These are phyloP conservation scores for Sylvia borin DNA, from an alignment of 2,797 vertebrate genomes.

Conservation along the genomic window DNA sequence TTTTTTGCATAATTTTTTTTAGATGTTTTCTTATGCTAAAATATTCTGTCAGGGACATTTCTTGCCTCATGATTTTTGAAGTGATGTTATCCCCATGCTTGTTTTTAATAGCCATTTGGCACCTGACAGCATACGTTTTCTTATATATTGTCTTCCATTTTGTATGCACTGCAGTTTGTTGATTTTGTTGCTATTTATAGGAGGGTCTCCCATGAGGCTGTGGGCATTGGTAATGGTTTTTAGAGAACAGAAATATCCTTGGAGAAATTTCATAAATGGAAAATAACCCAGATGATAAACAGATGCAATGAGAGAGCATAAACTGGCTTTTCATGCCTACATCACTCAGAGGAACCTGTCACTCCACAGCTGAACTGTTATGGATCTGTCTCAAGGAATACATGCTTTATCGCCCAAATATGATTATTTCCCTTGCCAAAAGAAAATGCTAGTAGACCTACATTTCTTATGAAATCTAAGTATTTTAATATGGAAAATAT, in stretches of 20 bases:
- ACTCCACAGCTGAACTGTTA: not conserved
- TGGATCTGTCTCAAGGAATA: not conserved
- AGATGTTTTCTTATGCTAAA: not conserved
- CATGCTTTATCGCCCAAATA: not conserved
- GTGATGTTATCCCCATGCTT: not conserved
- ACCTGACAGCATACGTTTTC: not conserved
- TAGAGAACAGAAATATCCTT: conserved; percentile 36
- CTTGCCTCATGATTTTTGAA: not conserved
- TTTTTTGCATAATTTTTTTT: not conserved
- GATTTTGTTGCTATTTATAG: conserved; percentile 33
- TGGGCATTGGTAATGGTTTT: conserved; percentile 3
- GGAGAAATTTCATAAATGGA: conserved; percentile 21
- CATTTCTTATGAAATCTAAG: not conserved
- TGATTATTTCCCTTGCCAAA: not conserved
- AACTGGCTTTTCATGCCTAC: not conserved
- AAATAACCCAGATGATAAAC: conserved; percentile 7
- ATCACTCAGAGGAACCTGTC: conserved; percentile 21
- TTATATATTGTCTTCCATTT: not conserved
- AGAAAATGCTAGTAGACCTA: not conserved
- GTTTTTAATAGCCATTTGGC: not conserved
- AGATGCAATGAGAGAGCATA: not conserved
- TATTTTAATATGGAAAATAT: not conserved
- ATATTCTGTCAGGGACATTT: not conserved
- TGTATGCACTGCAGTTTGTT: not conserved
- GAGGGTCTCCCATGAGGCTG: conserved; percentile 4